These are phyloP conservation scores for Oncorhynchus mykiss DNA, from an alignment of 2,113 vertebrate species.

Conservation along the genomic window DNA sequence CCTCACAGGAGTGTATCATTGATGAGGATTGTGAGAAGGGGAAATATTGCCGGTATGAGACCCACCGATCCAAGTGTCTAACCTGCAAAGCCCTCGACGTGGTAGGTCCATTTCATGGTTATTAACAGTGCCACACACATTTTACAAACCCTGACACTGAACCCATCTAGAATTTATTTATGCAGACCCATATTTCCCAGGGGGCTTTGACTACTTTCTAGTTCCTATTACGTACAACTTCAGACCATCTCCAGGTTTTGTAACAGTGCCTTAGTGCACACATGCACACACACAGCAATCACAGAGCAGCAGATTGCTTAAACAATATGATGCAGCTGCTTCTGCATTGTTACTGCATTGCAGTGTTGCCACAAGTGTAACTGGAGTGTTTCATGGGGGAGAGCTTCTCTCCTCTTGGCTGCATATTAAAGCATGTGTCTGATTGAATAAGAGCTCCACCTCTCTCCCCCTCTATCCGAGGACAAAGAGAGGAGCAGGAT, in stretches of 20 bases:
- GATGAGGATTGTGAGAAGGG: slow-evolving; percentile 84
- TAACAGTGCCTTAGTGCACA: not conserved
- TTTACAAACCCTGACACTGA: not conserved
- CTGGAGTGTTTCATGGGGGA: slow-evolving; percentile 44
- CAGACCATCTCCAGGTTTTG: not conserved
- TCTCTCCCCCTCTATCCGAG: slow-evolving; percentile 3
- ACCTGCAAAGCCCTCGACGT: slow-evolving; percentile 77
- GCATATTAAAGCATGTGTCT: slow-evolving; percentile 38
- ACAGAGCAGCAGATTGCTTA: not conserved
- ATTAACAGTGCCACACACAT: slow-evolving; percentile 45
- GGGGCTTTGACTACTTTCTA: not conserved
- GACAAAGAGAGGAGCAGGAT: not conserved
- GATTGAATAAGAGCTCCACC: slow-evolving; percentile 43
- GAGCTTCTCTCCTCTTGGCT: slow-evolving; percentile 31
- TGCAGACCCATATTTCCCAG: not conserved
- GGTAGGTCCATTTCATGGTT: slow-evolving; percentile 65
- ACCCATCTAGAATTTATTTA: not conserved
- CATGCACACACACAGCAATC: not conserved
- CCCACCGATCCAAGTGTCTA: slow-evolving; percentile 79
- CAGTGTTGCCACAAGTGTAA: slow-evolving; percentile 68
- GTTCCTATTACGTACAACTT: not conserved
- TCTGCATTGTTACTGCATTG: slow-evolving; percentile 67
- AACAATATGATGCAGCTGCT: slow-evolving; percentile 30
- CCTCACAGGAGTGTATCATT: slow-evolving; percentile 82
- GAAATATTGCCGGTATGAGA: slow-evolving; percentile 80